phyloP scores from a whole-genome alignment of 2,113 vertebrate species.

The Diadophis punctatus region DNA sequence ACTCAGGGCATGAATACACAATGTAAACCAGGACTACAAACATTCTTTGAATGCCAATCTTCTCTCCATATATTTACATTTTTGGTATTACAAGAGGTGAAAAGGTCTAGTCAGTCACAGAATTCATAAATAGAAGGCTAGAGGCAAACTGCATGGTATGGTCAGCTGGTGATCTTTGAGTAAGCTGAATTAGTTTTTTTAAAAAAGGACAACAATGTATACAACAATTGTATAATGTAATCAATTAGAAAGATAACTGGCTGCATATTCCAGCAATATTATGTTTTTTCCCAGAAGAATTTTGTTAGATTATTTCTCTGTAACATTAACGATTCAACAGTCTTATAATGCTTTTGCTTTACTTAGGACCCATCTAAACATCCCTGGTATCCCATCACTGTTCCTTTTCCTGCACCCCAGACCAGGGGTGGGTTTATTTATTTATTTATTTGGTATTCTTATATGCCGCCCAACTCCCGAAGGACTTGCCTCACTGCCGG shows the following conservation, averaged over 20 bases:
- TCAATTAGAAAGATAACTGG: not conserved
- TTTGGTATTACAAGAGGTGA: not conserved
- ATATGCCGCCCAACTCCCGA: too few relatives aligned
- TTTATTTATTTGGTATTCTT: too few relatives aligned
- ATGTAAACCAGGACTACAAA: not conserved
- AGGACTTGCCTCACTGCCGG: too few relatives aligned
- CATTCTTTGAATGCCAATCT: not conserved
- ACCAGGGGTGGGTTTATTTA: not conserved
- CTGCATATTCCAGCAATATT: not conserved
- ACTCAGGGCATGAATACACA: too few relatives aligned
- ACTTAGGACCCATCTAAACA: not conserved
- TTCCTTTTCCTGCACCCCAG: not conserved
- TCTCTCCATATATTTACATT: not conserved
- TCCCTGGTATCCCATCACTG: not conserved
- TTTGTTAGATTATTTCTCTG: not conserved
- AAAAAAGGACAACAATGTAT: not conserved
- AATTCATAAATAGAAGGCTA: not conserved
- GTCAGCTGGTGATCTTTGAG: not conserved
- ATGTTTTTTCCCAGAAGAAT: not conserved
- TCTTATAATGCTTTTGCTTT: not conserved
- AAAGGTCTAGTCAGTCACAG: not conserved
- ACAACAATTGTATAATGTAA: not conserved
- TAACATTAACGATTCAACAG: not conserved
- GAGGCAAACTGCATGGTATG: not conserved
- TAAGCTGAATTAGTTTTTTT: not conserved